Percentiles rank a stretch among this genome's conserved stretches.
Conservation (phyloP, 2,797 vertebrate species). For the Cirrhinus mrigala region DNA sequence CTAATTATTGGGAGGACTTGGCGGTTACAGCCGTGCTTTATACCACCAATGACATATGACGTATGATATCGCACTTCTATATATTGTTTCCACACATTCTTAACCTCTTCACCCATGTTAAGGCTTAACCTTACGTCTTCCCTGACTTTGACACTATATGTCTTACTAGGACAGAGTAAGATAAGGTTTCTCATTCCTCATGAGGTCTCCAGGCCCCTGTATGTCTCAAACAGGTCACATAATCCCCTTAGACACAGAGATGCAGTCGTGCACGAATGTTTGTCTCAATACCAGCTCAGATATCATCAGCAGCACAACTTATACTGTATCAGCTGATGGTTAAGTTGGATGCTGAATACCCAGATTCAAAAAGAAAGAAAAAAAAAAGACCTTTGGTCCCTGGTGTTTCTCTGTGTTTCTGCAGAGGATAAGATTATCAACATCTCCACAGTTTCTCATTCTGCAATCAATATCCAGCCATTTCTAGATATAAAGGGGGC, state of each 20-base stretch:
- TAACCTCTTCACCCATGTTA: background rate
- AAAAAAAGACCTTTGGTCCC: slow-evolving; percentile 4
- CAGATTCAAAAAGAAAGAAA: slow-evolving; percentile 23
- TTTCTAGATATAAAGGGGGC: slow-evolving; percentile 58
- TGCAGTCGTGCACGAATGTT: background rate
- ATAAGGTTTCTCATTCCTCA: slow-evolving; percentile 15
- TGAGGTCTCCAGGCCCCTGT: background rate
- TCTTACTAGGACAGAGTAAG: background rate
- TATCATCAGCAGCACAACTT: slow-evolving; percentile 1
- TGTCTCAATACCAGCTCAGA: slow-evolving; percentile 14
- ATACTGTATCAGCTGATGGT: background rate
- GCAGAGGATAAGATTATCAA: slow-evolving; percentile 13
- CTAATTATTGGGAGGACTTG: too few species aligned
- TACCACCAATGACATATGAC: too few species aligned
- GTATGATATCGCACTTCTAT: background rate
- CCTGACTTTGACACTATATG: slow-evolving; percentile 1
- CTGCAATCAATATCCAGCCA: slow-evolving; percentile 59
- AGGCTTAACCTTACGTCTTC: background rate
- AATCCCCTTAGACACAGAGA: slow-evolving; percentile 1
- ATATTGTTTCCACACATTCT: background rate
- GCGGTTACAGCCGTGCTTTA: too few species aligned
- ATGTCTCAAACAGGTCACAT: slow-evolving; percentile 16
- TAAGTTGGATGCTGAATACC: background rate
- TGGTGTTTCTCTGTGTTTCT: slow-evolving; percentile 9
- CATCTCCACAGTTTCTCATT: slow-evolving; percentile 53